phyloP scores from a whole-genome alignment of 2,797 vertebrate species.

The Phrynocephalus vlangalii region DNA sequence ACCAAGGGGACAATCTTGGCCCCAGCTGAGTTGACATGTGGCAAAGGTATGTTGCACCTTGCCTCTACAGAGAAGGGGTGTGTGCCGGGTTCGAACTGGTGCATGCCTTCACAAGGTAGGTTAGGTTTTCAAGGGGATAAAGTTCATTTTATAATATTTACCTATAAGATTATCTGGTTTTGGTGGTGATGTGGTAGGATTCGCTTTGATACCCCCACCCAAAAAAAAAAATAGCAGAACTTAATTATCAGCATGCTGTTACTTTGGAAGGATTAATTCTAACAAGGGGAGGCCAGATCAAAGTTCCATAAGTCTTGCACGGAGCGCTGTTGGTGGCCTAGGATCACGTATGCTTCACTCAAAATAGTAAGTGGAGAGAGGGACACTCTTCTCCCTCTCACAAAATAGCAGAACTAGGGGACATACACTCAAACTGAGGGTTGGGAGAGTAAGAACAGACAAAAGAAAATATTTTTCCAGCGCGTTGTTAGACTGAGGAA shows the following conservation, averaged over 20 bases:
- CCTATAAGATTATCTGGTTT: constrained; percentile 52
- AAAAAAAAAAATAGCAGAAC: constrained; percentile 4
- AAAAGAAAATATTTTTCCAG: too few relatives aligned
- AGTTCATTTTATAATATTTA: constrained; percentile 52
- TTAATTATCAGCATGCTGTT: constrained; percentile 64
- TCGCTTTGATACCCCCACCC: constrained; percentile 4
- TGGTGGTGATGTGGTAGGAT: constrained; percentile 15
- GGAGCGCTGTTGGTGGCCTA: constrained; percentile 17
- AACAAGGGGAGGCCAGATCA: background rate
- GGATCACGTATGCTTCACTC: background rate
- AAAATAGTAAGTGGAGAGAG: too few relatives aligned
- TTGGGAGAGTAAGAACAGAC: too few relatives aligned
- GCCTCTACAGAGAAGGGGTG: background rate
- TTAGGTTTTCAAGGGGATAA: constrained; percentile 41
- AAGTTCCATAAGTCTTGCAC: constrained; percentile 35
- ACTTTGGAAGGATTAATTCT: constrained; percentile 43
- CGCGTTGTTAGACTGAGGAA: too few relatives aligned
- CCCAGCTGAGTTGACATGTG: constrained; percentile 46
- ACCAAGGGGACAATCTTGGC: background rate
- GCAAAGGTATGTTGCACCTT: constrained; percentile 55
- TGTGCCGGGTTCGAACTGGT: background rate
- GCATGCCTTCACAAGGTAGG: background rate
- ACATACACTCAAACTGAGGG: too few relatives aligned
- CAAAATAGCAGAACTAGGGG: too few relatives aligned
- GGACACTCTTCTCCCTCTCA: too few relatives aligned